Conservation (phyloP, 1,140 invertebrate species). For the Euborellia annulipes region DNA sequence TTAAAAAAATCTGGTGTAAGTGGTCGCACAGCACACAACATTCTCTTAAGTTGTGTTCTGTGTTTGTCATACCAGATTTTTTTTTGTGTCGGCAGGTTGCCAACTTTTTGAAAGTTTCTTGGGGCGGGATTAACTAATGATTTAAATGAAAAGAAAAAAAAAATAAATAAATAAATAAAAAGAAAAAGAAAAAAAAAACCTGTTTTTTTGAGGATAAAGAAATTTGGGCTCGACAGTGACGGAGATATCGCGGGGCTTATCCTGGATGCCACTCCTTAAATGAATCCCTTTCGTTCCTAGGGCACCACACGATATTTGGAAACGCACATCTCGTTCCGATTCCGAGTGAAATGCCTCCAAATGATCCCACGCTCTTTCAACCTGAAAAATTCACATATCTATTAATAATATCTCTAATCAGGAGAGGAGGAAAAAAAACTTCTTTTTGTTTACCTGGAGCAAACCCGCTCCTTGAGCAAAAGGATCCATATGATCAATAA, state of each 20-base stretch:
- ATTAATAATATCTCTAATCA: background rate
- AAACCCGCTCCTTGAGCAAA: conserved; percentile 88
- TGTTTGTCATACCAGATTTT: no score
- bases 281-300: conserved; percentile 69
- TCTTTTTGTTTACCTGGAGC: conserved; percentile 42
- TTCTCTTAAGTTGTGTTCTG: no score
- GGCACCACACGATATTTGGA: conserved; percentile 54
- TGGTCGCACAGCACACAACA: no score
- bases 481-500: conserved; percentile 55
- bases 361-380: conserved; percentile 76
- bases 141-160: conserved; percentile 10
- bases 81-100: no score
- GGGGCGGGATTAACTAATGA: no score
- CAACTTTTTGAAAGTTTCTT: no score
- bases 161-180: conserved; percentile 3
- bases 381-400: conserved; percentile 27
- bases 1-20: no score
- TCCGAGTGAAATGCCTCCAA: conserved; percentile 36
- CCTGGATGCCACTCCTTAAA: conserved; percentile 48
- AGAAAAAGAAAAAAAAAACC: conserved; percentile 25
- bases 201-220: conserved; percentile 43
- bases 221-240: conserved; percentile 78
- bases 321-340: conserved; percentile 57
- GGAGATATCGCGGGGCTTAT: conserved; percentile 49
- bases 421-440: conserved; percentile 3